phyloP scores from a whole-genome alignment of 2,888 invertebrate species.

The Zeuzera pyrina region DNA sequence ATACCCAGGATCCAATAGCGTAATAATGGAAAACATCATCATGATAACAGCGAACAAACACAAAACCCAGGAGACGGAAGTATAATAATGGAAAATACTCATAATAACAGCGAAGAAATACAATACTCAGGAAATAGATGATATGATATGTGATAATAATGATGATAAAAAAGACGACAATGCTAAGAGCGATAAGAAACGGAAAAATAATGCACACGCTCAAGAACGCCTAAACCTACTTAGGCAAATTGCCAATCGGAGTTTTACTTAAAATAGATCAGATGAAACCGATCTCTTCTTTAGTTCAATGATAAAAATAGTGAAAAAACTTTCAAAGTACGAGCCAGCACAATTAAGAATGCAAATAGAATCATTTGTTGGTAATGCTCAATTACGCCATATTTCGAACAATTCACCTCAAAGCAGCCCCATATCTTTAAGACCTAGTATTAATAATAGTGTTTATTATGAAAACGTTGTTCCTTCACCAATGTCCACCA shows the following conservation, averaged over 20 bases:
- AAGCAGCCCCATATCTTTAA: conserved; percentile 1
- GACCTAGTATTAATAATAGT: conserved; percentile 1
- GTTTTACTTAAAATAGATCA: conserved; percentile 11
- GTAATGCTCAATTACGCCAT: conserved; percentile 19
- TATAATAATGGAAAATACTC: conserved; percentile 2
- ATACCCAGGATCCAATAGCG: conserved; percentile 1
- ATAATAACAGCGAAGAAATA: conserved; percentile 1
- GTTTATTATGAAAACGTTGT: conserved; percentile 5
- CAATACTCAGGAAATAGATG: conserved; percentile 2
- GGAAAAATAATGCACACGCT: conserved; percentile 8
- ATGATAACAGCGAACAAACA: not conserved
- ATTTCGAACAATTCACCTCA: conserved; percentile 6
- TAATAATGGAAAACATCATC: conserved; percentile 2
- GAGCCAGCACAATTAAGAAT: conserved; percentile 23
- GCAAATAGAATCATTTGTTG: conserved; percentile 21
- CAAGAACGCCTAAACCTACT: conserved; percentile 11
- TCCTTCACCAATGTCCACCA: conserved; percentile 6
- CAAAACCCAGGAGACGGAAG: not conserved
- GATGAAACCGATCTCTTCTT: conserved; percentile 27
- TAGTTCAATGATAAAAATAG: conserved; percentile 27
- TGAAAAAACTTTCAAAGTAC: conserved; percentile 23
- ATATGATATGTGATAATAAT: not conserved
- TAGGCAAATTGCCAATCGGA: conserved; percentile 4
- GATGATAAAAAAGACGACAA: conserved; percentile 1
- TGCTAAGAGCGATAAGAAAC: conserved; percentile 8